Evolutionary conservation across 2,888 invertebrate species (phyloP).

Genomic region (Perdita meconis): DNA sequence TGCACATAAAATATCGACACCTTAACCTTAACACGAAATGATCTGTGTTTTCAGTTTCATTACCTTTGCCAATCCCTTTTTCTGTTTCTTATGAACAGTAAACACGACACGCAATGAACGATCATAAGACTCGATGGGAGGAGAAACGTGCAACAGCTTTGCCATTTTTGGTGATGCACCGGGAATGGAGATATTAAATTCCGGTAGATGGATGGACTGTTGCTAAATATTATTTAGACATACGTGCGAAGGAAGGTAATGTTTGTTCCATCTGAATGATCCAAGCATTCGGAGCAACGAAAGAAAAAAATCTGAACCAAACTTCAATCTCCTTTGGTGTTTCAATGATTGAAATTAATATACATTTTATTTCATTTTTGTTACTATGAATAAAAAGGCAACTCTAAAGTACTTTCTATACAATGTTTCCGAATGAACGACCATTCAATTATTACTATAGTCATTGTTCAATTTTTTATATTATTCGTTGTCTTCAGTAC

Average conservation of each 20-base stretch:
- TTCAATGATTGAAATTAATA: too few relatives aligned
- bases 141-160: neutral
- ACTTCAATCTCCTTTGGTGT: too few relatives aligned
- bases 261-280: constrained; percentile 47
- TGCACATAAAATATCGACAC: neutral
- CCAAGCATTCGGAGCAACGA: too few relatives aligned
- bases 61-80: too few relatives aligned
- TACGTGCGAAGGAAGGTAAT: constrained; percentile 54
- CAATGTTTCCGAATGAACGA: too few relatives aligned
- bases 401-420: too few relatives aligned
- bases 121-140: neutral
- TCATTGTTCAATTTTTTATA: too few relatives aligned
- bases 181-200: constrained; percentile 9
- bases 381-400: too few relatives aligned
- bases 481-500: too few relatives aligned
- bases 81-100: neutral
- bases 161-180: constrained; percentile 1
- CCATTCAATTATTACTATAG: too few relatives aligned
- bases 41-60: neutral
- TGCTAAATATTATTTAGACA: constrained; percentile 36
- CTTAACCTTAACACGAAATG: neutral
- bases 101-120: neutral
- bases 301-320: too few relatives aligned
- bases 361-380: too few relatives aligned
- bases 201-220: constrained; percentile 8